A percentile compares a stretch with the other conserved stretches of the same genome.
phyloP scores from a whole-genome alignment of 2,113 vertebrate genomes.

The Indri indri region DNA sequence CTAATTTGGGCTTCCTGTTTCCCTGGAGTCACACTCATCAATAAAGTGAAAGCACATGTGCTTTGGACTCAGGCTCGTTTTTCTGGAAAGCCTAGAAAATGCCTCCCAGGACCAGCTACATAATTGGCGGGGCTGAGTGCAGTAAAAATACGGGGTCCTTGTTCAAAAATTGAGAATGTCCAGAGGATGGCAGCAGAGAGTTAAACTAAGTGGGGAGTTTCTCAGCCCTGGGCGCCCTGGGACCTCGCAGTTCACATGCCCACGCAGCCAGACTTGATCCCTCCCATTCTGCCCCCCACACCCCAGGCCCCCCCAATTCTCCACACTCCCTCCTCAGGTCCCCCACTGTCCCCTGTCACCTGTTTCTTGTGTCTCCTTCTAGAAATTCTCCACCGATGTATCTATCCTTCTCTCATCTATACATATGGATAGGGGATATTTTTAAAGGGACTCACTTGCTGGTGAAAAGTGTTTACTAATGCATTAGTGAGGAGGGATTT shows the following conservation, averaged over 20 bases:
- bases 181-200: background rate
- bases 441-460: background rate
- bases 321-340: background rate
- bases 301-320: background rate
- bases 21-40: background rate
- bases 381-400: background rate
- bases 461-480: background rate
- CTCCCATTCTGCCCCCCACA: rapidly evolving
- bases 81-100: background rate
- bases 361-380: background rate
- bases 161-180: background rate
- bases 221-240: background rate
- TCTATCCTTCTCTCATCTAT: background rate
- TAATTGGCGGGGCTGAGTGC: background rate
- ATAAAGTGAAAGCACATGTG: too few relatives aligned
- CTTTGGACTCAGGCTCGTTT: background rate
- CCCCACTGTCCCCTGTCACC: background rate
- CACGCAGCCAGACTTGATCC: background rate
- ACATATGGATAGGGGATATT: background rate
- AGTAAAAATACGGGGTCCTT: background rate
- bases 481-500: background rate
- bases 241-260: background rate
- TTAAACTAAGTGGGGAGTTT: background rate
- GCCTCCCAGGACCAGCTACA: background rate
- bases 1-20: background rate